Percentiles rank a stretch among this genome's conserved stretches.
Evolutionary conservation across 2,797 vertebrate species (phyloP).

Genomic region (Mormyrus hasselquistii): DNA sequence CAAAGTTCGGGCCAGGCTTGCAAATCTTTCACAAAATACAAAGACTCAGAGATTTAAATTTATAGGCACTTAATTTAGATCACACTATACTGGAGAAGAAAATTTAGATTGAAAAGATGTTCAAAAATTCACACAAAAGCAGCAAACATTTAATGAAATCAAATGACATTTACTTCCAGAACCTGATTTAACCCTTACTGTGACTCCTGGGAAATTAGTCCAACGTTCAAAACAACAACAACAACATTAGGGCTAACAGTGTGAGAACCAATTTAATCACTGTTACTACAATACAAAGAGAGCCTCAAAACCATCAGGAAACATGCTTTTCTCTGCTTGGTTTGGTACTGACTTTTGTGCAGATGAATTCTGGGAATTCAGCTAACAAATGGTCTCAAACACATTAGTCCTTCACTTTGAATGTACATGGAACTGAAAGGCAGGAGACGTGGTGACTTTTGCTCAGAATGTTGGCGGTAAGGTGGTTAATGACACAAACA

Average conservation of each 20-base stretch:
- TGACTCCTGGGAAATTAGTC: neutral
- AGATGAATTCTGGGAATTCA: neutral
- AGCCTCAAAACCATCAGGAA: neutral
- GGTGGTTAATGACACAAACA: neutral
- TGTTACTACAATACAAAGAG: neutral
- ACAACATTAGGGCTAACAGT: neutral
- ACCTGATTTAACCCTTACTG: neutral
- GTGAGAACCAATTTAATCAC: constrained; percentile 4
- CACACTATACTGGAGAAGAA: neutral
- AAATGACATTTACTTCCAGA: neutral
- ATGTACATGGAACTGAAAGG: neutral
- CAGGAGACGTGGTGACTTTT: neutral
- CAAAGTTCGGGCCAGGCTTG: neutral
- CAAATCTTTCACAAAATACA: neutral
- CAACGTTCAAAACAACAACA: neutral
- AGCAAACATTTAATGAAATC: neutral
- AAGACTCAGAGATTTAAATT: neutral
- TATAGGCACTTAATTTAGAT: neutral
- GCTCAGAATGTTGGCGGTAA: neutral
- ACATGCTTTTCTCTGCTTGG: neutral
- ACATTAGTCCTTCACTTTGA: neutral
- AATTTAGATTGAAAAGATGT: neutral
- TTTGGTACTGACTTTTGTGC: neutral
- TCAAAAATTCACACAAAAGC: neutral
- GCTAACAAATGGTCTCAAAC: neutral